Evolutionary conservation across 2,113 vertebrate genomes (phyloP).

Genomic region (Procavia capensis): DNA sequence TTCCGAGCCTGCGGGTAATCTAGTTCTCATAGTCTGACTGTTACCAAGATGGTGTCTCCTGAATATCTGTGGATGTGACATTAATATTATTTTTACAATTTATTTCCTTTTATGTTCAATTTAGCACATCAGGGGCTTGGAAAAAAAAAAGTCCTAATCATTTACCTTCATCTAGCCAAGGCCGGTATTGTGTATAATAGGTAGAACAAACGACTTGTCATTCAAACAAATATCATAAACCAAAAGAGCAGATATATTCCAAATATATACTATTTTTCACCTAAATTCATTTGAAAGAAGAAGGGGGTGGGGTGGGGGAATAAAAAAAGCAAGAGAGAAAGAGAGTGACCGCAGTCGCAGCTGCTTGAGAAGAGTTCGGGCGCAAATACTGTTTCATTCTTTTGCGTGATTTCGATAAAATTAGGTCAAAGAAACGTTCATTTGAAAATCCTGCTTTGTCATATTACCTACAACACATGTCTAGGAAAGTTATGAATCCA

Average conservation of each 20-base stretch:
- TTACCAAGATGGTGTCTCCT: background rate
- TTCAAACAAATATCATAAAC: slow-evolving; percentile 71
- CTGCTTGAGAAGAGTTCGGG: slow-evolving; percentile 76
- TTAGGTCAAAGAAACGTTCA: slow-evolving; percentile 88
- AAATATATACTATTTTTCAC: slow-evolving; percentile 68
- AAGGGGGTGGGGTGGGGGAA: background rate
- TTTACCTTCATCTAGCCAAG: slow-evolving; percentile 63
- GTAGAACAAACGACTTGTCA: slow-evolving; percentile 70
- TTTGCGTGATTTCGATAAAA: slow-evolving; percentile 86
- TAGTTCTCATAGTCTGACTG: slow-evolving; percentile 1
- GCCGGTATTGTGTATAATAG: slow-evolving; percentile 26
- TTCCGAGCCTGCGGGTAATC: background rate
- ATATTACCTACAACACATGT: slow-evolving; percentile 90
- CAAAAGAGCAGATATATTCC: slow-evolving; percentile 44
- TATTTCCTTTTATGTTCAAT: slow-evolving; percentile 54
- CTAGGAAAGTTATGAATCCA: slow-evolving; percentile 93
- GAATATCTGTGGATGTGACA: background rate
- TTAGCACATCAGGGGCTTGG: slow-evolving; percentile 44
- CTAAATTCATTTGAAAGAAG: slow-evolving; percentile 62
- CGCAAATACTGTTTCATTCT: slow-evolving; percentile 77
- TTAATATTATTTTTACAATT: background rate
- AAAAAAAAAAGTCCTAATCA: slow-evolving; percentile 54
- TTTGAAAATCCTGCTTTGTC: slow-evolving; percentile 87
- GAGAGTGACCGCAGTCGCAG: slow-evolving; percentile 54
- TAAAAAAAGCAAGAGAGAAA: background rate